A percentile compares a stretch with the other conserved stretches of the same genome.
Evolutionary conservation across 2,113 vertebrate genomes (phyloP).

Genomic region (Raja brachyura): DNA sequence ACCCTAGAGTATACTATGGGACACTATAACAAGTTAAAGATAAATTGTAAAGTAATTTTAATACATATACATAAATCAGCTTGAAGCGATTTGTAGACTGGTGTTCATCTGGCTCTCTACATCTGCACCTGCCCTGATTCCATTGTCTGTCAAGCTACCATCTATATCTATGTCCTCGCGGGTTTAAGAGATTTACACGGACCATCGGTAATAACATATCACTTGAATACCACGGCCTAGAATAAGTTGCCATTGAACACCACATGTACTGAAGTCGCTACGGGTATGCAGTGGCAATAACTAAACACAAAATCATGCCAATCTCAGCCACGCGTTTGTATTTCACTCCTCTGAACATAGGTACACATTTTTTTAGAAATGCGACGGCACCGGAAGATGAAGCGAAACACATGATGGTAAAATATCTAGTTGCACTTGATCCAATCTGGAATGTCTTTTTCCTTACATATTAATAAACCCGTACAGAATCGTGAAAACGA

Average conservation of each 20-base stretch:
- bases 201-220: neutral
- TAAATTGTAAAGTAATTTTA: neutral
- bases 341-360: neutral
- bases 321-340: neutral
- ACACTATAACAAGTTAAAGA: neutral
- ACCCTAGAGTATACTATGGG: neutral
- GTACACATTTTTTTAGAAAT: neutral
- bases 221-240: neutral
- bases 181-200: neutral
- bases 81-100: neutral
- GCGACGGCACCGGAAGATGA: too few species aligned
- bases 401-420: neutral
- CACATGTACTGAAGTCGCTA: neutral
- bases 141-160: neutral
- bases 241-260: neutral
- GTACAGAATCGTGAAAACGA: neutral
- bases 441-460: neutral
- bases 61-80: neutral
- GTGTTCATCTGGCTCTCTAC: neutral
- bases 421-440: neutral
- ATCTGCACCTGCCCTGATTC: neutral
- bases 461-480: neutral
- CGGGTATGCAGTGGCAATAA: too few species aligned
- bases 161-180: too few species aligned
- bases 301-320: neutral